Conservation (phyloP, 2,797 vertebrate species). For the Kryptolebias ocellatus region DNA sequence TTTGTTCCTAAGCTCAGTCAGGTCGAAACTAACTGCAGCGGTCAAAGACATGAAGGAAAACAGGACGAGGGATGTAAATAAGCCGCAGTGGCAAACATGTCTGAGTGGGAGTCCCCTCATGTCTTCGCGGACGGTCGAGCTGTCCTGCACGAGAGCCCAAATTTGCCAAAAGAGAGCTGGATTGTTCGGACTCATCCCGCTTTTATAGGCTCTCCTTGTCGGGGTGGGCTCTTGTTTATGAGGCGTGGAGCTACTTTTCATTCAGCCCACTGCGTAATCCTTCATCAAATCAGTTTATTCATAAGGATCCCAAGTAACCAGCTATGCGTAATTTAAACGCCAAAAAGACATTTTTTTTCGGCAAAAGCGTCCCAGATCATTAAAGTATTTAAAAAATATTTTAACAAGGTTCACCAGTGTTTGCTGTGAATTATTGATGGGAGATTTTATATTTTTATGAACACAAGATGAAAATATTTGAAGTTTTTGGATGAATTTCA, state of each 20-base stretch:
- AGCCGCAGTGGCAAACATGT: constrained; percentile 68
- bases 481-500: too few species aligned
- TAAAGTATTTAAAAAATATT: too few species aligned
- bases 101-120: constrained; percentile 73
- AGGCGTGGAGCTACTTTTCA: constrained; percentile 34
- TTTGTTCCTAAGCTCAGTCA: constrained; percentile 86
- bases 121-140: constrained; percentile 34
- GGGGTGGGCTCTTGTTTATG: constrained; percentile 61
- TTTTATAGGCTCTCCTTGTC: constrained; percentile 65
- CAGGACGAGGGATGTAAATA: constrained; percentile 79
- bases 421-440: too few species aligned
- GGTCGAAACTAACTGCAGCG: constrained; percentile 82
- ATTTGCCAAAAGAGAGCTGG: constrained; percentile 37
- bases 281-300: constrained; percentile 15
- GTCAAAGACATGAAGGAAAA: constrained; percentile 80
- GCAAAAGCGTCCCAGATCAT: background rate
- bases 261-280: constrained; percentile 29
- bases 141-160: constrained; percentile 39
- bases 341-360: background rate
- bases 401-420: too few species aligned
- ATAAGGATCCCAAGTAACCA: background rate
- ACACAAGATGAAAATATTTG: too few species aligned
- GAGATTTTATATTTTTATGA: too few species aligned
- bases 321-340: constrained; percentile 58
- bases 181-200: constrained; percentile 21